Conservation (phyloP, 2,797 vertebrate genomes). For the Poliocrania exsul region DNA sequence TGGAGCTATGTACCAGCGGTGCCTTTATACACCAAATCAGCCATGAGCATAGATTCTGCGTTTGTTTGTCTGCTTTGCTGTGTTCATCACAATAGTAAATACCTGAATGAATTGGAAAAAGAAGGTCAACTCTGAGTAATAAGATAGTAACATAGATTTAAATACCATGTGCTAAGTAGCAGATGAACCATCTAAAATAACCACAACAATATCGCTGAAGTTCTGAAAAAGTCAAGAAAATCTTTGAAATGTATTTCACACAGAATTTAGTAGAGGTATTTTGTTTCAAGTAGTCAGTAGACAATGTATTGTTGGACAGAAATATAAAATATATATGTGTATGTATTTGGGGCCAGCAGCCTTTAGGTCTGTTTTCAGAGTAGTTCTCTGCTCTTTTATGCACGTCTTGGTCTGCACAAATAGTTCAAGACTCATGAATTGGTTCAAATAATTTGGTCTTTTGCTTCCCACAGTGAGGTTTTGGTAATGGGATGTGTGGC, state of each 20-base stretch:
- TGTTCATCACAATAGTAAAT: not conserved
- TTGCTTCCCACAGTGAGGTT: not conserved
- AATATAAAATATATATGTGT: not conserved
- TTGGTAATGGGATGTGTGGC: not conserved
- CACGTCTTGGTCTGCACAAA: not conserved
- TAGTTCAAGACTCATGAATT: not conserved
- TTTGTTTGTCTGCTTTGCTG: not conserved
- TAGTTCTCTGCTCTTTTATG: accelerated
- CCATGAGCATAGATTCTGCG: not conserved
- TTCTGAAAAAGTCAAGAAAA: not conserved
- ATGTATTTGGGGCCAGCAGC: not conserved
- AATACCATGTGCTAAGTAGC: not conserved
- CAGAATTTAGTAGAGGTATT: not conserved
- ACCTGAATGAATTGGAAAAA: not conserved
- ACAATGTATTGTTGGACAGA: not conserved
- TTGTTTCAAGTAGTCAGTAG: not conserved
- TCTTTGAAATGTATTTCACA: not conserved
- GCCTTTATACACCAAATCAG: not conserved
- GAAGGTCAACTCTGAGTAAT: not conserved
- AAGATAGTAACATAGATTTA: not conserved
- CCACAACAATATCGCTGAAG: not conserved
- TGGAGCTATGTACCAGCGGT: accelerated
- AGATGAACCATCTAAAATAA: not conserved
- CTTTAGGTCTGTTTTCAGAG: not conserved
- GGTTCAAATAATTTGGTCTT: not conserved